Base-by-base conservation (phyloP, 2,888 invertebrate genomes). In the Tetropium fuscum region DNA sequence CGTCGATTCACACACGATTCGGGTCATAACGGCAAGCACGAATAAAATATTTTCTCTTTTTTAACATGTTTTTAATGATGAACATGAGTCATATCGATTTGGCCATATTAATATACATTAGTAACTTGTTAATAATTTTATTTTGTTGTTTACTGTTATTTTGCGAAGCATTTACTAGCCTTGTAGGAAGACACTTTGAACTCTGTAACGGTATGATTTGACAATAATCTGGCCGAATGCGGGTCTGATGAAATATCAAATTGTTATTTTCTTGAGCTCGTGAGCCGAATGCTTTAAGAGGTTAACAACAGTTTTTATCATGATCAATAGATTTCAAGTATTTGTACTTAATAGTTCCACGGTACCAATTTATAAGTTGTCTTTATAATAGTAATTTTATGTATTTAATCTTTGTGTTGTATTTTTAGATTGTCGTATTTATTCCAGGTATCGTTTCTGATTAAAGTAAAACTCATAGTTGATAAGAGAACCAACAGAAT, bases 291-390 rank as follows among this genome's bases (percentile, higher is more conserved):
- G 25, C 15, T 44, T 27, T 27, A 25, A 55, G 20, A 47, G 47
- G 13, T 47, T n/a, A 19, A 32, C 45, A 41, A 41, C 36, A 7
- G 34, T 34, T 34, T 10, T 56, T 53, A 41, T 58, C 34, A 64
- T 72, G 74, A 73, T 73, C 74, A 73, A 69, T 73, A 73, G 74
- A 73, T 73, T 73, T 72, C 72, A 71, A 62, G 63, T 66, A 63
- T 56, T 69, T 74, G 74, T 74, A 74, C 74, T 74, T 74, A 74
- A 62, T 60, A 63, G 63, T 69, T 66, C 58, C 63, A 65, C 49
- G 32, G 58, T 58, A 56, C 55, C 44, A 48, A 56, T 48, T 59
- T 47, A 38, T 45, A 49, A 55, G 36, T n/a, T 51, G 22, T 51
- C 36, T 13, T 51, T 55, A 13, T 55, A 53, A 41, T 18, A 47